These are phyloP conservation scores for Chiridota heheva DNA, from an alignment of 35 echinoderm and acorn worm species.

Conservation along the genomic window DNA sequence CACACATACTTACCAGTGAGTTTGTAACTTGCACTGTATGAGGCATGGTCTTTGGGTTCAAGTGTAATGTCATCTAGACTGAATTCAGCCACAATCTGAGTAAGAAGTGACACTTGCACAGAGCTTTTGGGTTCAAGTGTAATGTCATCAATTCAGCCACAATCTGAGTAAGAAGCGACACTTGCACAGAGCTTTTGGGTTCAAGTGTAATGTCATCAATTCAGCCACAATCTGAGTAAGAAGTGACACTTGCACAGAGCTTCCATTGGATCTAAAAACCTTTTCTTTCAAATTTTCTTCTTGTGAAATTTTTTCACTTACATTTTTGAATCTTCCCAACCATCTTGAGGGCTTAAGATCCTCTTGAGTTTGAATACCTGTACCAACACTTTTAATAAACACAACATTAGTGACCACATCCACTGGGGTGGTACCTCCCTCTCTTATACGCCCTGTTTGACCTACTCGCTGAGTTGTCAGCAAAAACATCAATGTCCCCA, in stretches of 20 bases:
- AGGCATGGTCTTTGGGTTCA: conserved; percentile 6
- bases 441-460: not conserved
- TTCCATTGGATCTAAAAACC: not conserved
- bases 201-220: no score
- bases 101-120: no score
- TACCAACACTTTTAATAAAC: not conserved
- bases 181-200: no score
- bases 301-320: not conserved
- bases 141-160: no score
- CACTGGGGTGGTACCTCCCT: conserved; percentile 5
- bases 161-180: no score
- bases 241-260: not conserved
- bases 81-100: not conserved
- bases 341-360: conserved; percentile 2
- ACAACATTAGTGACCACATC: conserved; percentile 15
- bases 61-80: not conserved
- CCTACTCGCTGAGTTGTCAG: not conserved
- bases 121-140: no score
- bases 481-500: not conserved
- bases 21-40: not conserved
- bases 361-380: not conserved
- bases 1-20: not conserved
- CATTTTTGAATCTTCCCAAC: not conserved
- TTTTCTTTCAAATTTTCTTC: not conserved
- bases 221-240: no score